Evolutionary conservation across 2,113 vertebrate genomes (phyloP).

Genomic region (Alouatta palliata): DNA sequence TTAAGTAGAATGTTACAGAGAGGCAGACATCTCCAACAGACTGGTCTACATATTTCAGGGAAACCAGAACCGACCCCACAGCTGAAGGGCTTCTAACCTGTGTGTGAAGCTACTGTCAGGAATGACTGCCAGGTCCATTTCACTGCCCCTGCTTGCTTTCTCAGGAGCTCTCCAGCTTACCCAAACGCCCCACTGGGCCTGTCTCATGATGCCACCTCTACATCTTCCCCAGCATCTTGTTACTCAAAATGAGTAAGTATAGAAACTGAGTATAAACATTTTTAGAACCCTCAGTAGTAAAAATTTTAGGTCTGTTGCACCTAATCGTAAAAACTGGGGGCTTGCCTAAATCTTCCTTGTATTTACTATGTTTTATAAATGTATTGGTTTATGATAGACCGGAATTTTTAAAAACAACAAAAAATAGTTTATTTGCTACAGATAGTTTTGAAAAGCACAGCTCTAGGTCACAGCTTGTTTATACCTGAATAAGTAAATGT

Average conservation of each 20-base stretch:
- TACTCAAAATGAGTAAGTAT: background rate
- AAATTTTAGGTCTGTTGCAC: background rate
- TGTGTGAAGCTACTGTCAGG: too few relatives aligned
- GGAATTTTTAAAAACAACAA: background rate
- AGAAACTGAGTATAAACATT: background rate
- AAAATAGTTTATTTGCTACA: background rate
- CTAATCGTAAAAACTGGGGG: background rate
- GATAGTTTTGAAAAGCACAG: background rate
- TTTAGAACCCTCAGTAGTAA: background rate
- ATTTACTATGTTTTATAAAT: background rate
- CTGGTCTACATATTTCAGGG: background rate
- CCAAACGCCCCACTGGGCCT: rapidly evolving
- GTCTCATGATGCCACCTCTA: background rate
- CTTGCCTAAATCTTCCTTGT: background rate
- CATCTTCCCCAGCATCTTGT: background rate
- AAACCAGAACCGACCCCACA: background rate
- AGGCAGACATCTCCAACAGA: background rate
- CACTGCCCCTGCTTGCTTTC: background rate
- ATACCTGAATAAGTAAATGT: background rate
- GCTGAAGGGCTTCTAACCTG: background rate
- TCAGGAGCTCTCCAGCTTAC: background rate
- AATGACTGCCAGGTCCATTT: background rate
- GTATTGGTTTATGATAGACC: background rate
- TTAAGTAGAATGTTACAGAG: background rate
- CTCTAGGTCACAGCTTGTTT: background rate